Evolutionary conservation across 2,888 invertebrate genomes (phyloP), one percentile per base, ranked within the genome.

Genomic region (Antitype chi): DNA sequence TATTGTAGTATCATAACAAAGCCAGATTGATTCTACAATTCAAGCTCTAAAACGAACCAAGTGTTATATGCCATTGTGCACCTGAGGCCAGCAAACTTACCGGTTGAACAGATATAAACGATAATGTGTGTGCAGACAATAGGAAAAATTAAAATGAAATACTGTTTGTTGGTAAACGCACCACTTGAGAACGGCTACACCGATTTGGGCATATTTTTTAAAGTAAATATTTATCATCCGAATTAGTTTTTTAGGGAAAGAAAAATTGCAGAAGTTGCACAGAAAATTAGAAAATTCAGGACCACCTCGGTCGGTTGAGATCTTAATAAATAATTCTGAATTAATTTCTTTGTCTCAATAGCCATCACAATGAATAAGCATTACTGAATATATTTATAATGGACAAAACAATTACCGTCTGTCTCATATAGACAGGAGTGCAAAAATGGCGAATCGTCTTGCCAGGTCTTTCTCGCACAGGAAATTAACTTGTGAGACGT

Each of bases 401-500:
- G n/a, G 7, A 43, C 53, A 67, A 71, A 68, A 80, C 38, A 53
- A 59, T 53, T 57, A 23, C 25, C 13, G n/a, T 60, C 81, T 57
- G 52, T 70, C 55, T 73, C 23, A 0, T 15, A 49, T 6, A 69
- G 81, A 68, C 55, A 59, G 53, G 13, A 63, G 49, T 69, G 32
- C 15, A 67, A 82, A 76, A 85, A 85, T 77, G 38, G 53, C 9
- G 71, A 62, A 25, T 66, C 66, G 64, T 70, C 70, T 85, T 49
- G 70, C 66, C 68, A 59, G 71, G 69, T 72, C 74, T 66, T 57
- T 85, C 74, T 38, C 69, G 57, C 32, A 71, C 79, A 78, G 83
- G 83, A 84, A 84, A 84, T 83, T 82, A 85, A 69, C 57, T 73
- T 71, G 73, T 85, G 70, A 77, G 67, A 55, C 55, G 70, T 73